phyloP scores from a whole-genome alignment of 2,113 vertebrate species.

The Oncorhynchus tshawytscha region DNA sequence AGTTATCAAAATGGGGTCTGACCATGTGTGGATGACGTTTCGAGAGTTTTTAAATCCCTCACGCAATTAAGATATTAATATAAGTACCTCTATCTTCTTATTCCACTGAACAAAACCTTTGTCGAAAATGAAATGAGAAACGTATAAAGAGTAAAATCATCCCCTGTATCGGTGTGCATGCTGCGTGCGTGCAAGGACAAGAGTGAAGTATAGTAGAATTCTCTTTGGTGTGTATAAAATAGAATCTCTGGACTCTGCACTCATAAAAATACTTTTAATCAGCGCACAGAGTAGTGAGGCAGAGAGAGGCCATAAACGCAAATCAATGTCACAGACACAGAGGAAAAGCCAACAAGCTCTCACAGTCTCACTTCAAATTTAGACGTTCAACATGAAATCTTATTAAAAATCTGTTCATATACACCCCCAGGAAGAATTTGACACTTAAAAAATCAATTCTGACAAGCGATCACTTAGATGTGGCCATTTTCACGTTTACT shows the following conservation, averaged over 20 bases:
- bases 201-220: constrained; percentile 9
- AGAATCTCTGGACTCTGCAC: constrained; percentile 29
- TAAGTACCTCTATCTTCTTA: too few species aligned
- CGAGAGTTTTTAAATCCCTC: constrained; percentile 51
- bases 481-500: too few species aligned
- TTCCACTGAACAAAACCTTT: too few species aligned
- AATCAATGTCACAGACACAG: background rate
- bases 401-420: too few species aligned
- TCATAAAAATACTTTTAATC: constrained; percentile 55
- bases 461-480: too few species aligned
- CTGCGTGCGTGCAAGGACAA: background rate
- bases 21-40: too few species aligned
- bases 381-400: too few species aligned
- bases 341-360: background rate
- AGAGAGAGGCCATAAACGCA: constrained; percentile 19
- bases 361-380: too few species aligned
- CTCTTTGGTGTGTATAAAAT: constrained; percentile 14
- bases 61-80: background rate
- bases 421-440: too few species aligned
- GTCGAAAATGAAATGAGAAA: too few species aligned
- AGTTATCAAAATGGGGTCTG: background rate
- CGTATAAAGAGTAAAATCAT: too few species aligned
- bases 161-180: background rate
- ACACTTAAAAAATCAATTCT: too few species aligned
- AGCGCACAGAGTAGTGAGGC: constrained; percentile 21